A percentile compares a stretch with the other conserved stretches of the same genome.
Evolutionary conservation across 2,113 vertebrate genomes (phyloP).

Genomic region (Formicarius rufipectus): DNA sequence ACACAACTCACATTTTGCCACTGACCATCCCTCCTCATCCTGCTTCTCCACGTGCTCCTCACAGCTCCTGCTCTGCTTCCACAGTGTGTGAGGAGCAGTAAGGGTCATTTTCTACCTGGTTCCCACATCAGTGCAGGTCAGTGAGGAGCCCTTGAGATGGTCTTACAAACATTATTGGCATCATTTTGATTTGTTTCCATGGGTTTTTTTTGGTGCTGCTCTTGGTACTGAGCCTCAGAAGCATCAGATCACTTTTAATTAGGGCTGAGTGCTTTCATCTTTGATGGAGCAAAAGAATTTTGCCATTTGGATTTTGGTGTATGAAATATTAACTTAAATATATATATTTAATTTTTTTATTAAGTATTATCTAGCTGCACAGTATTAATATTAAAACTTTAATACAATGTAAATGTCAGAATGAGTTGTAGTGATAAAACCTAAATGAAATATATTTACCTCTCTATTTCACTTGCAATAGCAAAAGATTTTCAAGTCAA

Average conservation of each 20-base stretch:
- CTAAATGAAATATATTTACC: slow-evolving; percentile 22
- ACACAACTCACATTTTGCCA: neutral
- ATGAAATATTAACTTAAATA: slow-evolving; percentile 37
- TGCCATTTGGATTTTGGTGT: neutral
- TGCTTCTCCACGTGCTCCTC: rapidly evolving
- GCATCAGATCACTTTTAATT: neutral
- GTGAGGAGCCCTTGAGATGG: neutral
- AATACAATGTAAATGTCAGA: slow-evolving; percentile 46
- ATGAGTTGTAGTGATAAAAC: neutral
- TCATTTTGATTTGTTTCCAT: neutral
- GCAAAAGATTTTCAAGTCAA: neutral
- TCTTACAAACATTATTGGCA: neutral
- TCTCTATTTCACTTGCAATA: neutral
- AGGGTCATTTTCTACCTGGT: neutral
- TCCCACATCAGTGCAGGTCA: neutral
- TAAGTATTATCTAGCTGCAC: neutral
- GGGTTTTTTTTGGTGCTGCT: neutral
- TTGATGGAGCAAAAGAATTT: neutral
- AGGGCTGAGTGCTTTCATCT: neutral
- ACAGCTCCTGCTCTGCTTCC: neutral
- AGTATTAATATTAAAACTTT: slow-evolving; percentile 25
- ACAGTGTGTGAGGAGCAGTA: rapidly evolving
- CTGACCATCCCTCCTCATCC: rapidly evolving
- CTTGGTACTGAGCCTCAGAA: neutral
- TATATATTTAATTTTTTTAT: slow-evolving; percentile 25